phyloP scores from a whole-genome alignment of 1,140 invertebrate species.

The Cyphomyrmex costatus region DNA sequence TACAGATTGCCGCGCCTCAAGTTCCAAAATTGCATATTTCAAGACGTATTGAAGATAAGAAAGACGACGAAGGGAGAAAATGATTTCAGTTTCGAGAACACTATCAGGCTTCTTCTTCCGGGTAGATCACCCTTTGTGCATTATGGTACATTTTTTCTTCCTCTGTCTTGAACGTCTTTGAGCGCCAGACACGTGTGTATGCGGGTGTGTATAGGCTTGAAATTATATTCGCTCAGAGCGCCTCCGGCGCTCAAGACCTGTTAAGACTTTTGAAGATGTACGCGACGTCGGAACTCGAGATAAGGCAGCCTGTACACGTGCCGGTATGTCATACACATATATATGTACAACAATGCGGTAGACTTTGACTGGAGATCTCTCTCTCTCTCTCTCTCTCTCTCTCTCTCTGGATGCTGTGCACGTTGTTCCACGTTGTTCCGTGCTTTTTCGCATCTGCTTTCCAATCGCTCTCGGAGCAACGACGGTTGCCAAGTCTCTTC shows the following conservation, averaged over 20 bases:
- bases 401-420: background rate
- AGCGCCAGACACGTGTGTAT: slow-evolving; percentile 16
- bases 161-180: background rate
- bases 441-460: slow-evolving; percentile 2
- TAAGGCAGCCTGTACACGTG: slow-evolving; percentile 26
- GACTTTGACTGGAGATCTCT: background rate
- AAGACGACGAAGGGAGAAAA: background rate
- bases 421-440: background rate
- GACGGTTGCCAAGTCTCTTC: background rate
- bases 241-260: slow-evolving; percentile 5
- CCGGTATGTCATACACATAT: slow-evolving; percentile 18
- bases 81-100: slow-evolving; percentile 2
- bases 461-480: background rate
- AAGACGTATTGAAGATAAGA: slow-evolving; percentile 9
- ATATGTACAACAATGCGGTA: background rate
- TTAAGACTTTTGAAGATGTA: slow-evolving; percentile 39
- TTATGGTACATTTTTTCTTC: background rate
- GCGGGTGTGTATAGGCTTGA: too few species aligned
- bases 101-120: background rate
- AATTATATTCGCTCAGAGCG: slow-evolving; percentile 45
- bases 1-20: slow-evolving; percentile 6
- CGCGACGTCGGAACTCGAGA: slow-evolving; percentile 21
- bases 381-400: background rate
- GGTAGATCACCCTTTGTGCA: background rate
- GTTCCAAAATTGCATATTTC: background rate